These are phyloP conservation scores for Cladorhizidae sp. DNA, from an alignment of 37 sponge, comb jelly and placozoan genomes.

Conservation along the genomic window DNA sequence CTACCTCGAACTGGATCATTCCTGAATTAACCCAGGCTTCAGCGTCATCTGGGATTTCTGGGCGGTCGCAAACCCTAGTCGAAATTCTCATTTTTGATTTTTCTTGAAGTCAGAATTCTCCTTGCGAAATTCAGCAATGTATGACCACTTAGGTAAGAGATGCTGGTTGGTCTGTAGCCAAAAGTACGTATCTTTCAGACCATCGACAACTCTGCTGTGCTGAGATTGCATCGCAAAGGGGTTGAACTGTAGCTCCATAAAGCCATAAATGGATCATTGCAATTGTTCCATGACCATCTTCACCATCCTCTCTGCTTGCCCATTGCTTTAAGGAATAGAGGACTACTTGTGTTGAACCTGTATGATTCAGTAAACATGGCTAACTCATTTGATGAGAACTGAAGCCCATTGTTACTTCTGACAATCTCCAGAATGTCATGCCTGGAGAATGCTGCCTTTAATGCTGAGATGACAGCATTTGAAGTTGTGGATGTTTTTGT, in stretches of 20 bases:
- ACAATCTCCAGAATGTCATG: constrained; percentile 41
- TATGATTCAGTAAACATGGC: constrained; percentile 25
- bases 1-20: too few species aligned
- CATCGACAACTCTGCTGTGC: constrained; percentile 56
- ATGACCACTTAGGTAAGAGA: constrained; percentile 51
- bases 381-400: constrained; percentile 35
- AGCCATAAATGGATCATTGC: constrained; percentile 24
- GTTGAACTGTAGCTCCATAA: constrained; percentile 48
- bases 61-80: constrained; percentile 3
- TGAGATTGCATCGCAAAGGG: constrained; percentile 48
- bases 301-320: constrained; percentile 50
- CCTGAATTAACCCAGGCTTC: constrained; percentile 62
- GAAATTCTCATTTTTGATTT: constrained; percentile 46
- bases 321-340: constrained; percentile 61
- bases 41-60: constrained; percentile 10
- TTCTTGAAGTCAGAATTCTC: background rate
- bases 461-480: constrained; percentile 13
- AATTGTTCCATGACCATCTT: constrained; percentile 31
- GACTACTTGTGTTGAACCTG: constrained; percentile 44
- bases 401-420: constrained; percentile 43
- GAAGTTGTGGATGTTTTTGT: constrained; percentile 41
- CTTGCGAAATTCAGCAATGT: constrained; percentile 26
- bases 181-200: constrained; percentile 28
- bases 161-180: constrained; percentile 23
- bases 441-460: constrained; percentile 21